Percentiles rank a stretch among this genome's conserved stretches.
Conservation (phyloP, 1,140 invertebrate species). For the Aphis craccivora region DNA sequence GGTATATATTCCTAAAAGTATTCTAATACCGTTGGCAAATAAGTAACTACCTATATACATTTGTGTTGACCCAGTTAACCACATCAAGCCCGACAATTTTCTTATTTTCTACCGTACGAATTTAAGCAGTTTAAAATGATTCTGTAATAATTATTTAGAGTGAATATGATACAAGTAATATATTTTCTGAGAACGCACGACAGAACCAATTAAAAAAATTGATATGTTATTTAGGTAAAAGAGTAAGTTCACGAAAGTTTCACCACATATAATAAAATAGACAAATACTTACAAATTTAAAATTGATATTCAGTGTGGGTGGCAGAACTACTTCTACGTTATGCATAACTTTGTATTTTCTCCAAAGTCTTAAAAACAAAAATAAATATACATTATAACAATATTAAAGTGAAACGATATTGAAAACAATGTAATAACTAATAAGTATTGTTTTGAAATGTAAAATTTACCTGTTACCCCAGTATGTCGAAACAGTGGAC, state of each 20-base stretch:
- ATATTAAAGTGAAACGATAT: neutral
- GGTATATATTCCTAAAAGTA: neutral
- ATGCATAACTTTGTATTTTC: slow-evolving; percentile 67
- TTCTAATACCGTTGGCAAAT: neutral
- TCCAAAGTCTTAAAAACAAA: slow-evolving; percentile 65
- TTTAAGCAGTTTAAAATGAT: neutral
- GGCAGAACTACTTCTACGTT: slow-evolving; percentile 69
- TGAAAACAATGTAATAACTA: neutral
- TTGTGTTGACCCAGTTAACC: neutral
- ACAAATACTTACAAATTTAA: slow-evolving; percentile 39
- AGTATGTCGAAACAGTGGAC: neutral
- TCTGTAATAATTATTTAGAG: neutral
- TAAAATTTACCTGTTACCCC: slow-evolving; percentile 36
- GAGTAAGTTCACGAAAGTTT: neutral
- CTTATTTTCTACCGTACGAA: neutral
- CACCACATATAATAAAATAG: neutral
- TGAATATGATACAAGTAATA: neutral
- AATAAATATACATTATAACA: neutral
- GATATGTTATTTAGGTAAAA: neutral
- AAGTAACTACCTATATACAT: neutral
- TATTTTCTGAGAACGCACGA: neutral
- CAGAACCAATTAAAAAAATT: neutral
- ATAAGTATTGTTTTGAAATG: neutral
- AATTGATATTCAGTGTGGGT: slow-evolving; percentile 64
- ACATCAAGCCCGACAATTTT: neutral